Conservation (phyloP, 2,113 vertebrate species). For the Vimba vimba region DNA sequence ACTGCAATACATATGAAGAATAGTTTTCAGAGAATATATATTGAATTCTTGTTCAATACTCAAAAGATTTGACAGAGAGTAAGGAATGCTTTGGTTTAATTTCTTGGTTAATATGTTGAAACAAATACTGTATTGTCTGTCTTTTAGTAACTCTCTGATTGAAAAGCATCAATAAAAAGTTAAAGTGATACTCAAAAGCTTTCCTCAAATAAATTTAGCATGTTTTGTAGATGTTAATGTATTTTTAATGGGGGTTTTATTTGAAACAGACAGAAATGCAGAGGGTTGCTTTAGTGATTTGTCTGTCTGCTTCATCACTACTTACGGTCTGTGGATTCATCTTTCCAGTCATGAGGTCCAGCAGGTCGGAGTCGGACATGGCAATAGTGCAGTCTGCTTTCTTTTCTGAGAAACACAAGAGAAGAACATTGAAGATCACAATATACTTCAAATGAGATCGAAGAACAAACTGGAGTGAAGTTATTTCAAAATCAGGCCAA, state of each 20-base stretch:
- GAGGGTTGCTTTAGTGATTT: neutral
- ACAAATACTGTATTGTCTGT: too few relatives aligned
- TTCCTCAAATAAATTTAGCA: too few relatives aligned
- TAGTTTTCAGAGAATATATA: neutral
- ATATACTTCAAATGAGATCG: too few relatives aligned
- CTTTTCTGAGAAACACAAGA: constrained; percentile 75
- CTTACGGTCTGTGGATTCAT: constrained; percentile 95
- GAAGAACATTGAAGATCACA: neutral
- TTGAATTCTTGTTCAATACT: neutral
- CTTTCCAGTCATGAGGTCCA: constrained; percentile 92
- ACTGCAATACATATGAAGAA: neutral
- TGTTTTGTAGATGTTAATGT: neutral
- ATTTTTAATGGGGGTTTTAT: neutral
- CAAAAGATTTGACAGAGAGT: neutral
- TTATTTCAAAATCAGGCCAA: too few relatives aligned
- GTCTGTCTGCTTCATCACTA: constrained; percentile 46
- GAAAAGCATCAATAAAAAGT: too few relatives aligned
- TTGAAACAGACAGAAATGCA: too few relatives aligned
- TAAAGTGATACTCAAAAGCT: neutral
- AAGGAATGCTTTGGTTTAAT: too few relatives aligned
- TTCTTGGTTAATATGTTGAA: too few relatives aligned
- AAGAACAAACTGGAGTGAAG: too few relatives aligned
- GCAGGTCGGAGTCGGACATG: constrained; percentile 85
- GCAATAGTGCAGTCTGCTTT: constrained; percentile 91
- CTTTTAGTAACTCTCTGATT: too few relatives aligned